These are phyloP conservation scores for Pteruthius melanotis DNA, from an alignment of 2,113 vertebrate genomes.

Conservation along the genomic window DNA sequence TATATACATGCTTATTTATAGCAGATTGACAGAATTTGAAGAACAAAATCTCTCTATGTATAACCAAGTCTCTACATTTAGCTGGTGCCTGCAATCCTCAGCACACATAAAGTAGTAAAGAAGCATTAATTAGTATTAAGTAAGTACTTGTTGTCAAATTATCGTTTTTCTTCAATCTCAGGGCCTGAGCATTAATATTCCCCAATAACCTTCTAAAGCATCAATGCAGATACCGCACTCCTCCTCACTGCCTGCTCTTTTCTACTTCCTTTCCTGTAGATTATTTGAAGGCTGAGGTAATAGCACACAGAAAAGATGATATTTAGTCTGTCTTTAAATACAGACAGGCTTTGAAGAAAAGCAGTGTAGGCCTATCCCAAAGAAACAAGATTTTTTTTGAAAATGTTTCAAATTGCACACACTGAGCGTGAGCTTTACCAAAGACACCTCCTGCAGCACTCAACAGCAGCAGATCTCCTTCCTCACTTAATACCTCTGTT, in stretches of 20 bases:
- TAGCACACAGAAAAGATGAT: neutral
- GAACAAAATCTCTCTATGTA: neutral
- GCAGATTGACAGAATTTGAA: neutral
- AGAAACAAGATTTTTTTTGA: neutral
- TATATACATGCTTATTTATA: neutral
- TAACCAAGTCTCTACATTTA: neutral
- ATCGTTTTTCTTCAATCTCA: neutral
- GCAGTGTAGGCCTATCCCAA: neutral
- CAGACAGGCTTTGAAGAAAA: neutral
- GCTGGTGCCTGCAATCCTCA: neutral
- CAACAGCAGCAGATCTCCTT: neutral
- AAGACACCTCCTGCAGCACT: neutral
- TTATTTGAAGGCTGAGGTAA: neutral
- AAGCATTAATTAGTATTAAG: neutral
- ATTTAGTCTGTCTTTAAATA: neutral
- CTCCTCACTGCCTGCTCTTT: neutral
- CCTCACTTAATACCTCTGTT: neutral
- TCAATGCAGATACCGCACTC: neutral
- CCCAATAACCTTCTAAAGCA: neutral
- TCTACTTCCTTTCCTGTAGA: conserved; percentile 25
- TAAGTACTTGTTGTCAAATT: neutral
- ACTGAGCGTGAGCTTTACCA: neutral
- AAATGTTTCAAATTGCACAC: neutral
- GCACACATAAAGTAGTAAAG: neutral
- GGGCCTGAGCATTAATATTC: neutral